Evolutionary conservation across 1,140 invertebrate species (phyloP), one percentile per base, ranked within the genome.

Genomic region (Druon quercuslanigerum): DNA sequence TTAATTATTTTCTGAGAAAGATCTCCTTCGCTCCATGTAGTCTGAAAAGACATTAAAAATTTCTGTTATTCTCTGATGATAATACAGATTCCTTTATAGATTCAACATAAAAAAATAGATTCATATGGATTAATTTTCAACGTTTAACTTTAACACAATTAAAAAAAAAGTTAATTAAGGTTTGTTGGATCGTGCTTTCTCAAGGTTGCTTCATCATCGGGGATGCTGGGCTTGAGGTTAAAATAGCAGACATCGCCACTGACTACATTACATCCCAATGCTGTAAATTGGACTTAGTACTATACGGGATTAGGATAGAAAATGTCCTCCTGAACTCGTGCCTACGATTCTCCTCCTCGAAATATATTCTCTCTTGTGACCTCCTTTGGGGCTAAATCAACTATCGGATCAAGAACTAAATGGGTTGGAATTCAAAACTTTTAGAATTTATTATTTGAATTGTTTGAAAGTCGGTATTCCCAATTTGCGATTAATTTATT

Each of bases 281-380:
- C 76, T 78, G 76, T 82, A 82, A 79, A 82, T 82, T 82, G 81
- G 81, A 82, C 78, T 82, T 79, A 82, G 81, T 76, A 74, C 71
- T 77, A 78, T 79, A 82, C 79, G 77, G 77, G 80, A 82, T 82
- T 79, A 82, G 77, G 78, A 79, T 78, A 50, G 57, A 71, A 75
- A 76, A 75, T 79, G 80, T 79, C 76, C 80, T 66, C 57, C 0
- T 66, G 57, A 66, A 20, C 57, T 60, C 57, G 57, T 66, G 57
- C 57, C 25, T 66, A 66, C 57, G 57, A 66, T 66, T 33, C 57
- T 66, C 57, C 40, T 66, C 57, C n/a, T 7, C 25, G 57, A 16
- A 25, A 66, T 56, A 56, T 19, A 56, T 56, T 17, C 19, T 19
- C 52, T 7, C n/a, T 20, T 11, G 7, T 19, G n/a, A 19, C 12